Base-by-base conservation (phyloP, 2,113 vertebrate species). In the Xiphorhynchus elegans region DNA sequence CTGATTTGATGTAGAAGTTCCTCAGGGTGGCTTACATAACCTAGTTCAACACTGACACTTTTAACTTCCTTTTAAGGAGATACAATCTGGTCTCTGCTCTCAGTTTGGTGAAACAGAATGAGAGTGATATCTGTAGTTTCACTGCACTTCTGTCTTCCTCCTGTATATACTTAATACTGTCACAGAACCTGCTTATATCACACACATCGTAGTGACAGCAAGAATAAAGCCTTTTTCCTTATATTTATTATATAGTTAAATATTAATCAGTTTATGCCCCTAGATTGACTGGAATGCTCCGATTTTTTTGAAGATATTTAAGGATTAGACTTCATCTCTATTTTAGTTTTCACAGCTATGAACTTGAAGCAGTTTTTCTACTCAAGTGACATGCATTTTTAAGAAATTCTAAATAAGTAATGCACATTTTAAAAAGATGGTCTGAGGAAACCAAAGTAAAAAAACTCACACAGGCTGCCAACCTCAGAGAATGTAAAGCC, bases 381-480 rank as follows among this genome's bases (percentile, higher is more conserved):
- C 52, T 39, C 56, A 68, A 44, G 52, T 44, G 26, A 29, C 62
- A 91, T 79, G 17, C 49, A 91, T 95, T 96, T 96, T 96, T 85
- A 18, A 95, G 56, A 89, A 75, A 77, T 79, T 93, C 33, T 85
- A 75, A 93, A 95, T 93, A 91, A 94, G 49, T 93, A 90, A 95
- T 82, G 37, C 15, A 69, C 25, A 64, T 92, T 77, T 95, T 29
- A 29, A 75, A 91, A 89, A 68, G 37, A 82, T n/a, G 12, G 24
- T 67, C 35, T 50, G 9, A 25, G 15, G 13, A 14, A 84, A 9
- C 5, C 4, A 6, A 93, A 93, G 62, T 47, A 66, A 40, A 68
- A 75, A 80, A 86, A 2, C 17, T 78, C 52, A 82, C 73, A 75
- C 11, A 59, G 63, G 67, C 20, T 89, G 73, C 56, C 66, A 92